Evolutionary conservation across 2,888 invertebrate species (phyloP), one percentile per base, ranked within the genome.

Genomic region (Agrochola lota): DNA sequence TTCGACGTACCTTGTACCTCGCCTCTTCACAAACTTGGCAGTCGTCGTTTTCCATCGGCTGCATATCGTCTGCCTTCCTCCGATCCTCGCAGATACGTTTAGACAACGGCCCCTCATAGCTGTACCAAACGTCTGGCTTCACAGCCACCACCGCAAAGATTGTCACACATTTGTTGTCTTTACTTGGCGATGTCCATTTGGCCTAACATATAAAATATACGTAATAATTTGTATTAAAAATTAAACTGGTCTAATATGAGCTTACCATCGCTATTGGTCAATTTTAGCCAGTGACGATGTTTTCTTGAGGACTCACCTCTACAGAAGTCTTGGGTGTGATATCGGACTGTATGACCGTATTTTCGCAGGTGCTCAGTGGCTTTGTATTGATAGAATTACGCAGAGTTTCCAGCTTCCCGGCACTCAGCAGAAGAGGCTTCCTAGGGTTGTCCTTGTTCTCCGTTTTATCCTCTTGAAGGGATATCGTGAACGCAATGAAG

Each of bases 401-500:
- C 0, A 91, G 78, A 0, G 92, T 90, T 72, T 90, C 90, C 26
- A 96, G 88, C 15, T 83, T 85, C 0, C 96, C 96, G 8, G 95
- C 86, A 12, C 93, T 89, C 67, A 96, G 83, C 6, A 87, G 82
- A 0, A 88, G 87, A 0, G 94, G 95, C 72, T 89, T 94, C 3
- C 95, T 89, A 3, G 91, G 91, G 72, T 96, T 96, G 26, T 91
- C 89, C 15, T 91, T 91, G 67, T 96, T 95, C 0, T 81, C 71
- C 43, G 81, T 85, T 0, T 91, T 91, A 46, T 95, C 95, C 70
- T 93, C 96, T 40, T 89, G 91, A 0, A 94, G 91, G 4, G 93
- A 95, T 88, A 96, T 95, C 2, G 95, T 94, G 77, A 96, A 96
- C 0, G 95, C 96, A 30, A 95, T 96, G 85, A 96, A 96, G 0